Evolutionary conservation across 1,140 invertebrate species (phyloP).

Genomic region (Tribolium castaneum): DNA sequence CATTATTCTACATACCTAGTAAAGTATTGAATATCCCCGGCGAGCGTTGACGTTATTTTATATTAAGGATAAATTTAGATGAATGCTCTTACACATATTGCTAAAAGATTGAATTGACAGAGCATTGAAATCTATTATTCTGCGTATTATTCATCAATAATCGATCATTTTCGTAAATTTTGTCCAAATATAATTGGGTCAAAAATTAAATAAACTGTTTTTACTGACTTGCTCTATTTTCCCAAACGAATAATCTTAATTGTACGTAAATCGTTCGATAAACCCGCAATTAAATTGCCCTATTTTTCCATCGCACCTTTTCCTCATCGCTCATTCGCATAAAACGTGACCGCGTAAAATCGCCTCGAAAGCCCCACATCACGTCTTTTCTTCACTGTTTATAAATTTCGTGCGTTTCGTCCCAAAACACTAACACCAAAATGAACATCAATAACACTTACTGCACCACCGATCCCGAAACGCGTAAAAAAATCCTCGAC

Average conservation of each 20-base stretch:
- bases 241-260: no score
- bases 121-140: no score
- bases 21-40: not conserved
- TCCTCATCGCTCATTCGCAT: not conserved
- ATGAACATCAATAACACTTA: not conserved
- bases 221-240: no score
- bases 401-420: not conserved
- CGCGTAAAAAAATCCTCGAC: not conserved
- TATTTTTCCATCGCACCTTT: not conserved
- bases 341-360: not conserved
- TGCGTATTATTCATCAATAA: no score
- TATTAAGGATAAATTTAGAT: not conserved
- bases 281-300: not conserved
- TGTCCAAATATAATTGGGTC: no score
- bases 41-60: not conserved
- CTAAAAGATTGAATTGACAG: not conserved
- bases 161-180: no score
- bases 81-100: not conserved
- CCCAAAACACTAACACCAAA: not conserved
- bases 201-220: no score
- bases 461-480: not conserved
- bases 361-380: not conserved
- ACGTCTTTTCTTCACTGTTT: not conserved
- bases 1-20: not conserved
- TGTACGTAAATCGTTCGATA: not conserved